These are phyloP conservation scores for Sipha flava DNA, from an alignment of 1,140 invertebrate genomes.

Conservation along the genomic window DNA sequence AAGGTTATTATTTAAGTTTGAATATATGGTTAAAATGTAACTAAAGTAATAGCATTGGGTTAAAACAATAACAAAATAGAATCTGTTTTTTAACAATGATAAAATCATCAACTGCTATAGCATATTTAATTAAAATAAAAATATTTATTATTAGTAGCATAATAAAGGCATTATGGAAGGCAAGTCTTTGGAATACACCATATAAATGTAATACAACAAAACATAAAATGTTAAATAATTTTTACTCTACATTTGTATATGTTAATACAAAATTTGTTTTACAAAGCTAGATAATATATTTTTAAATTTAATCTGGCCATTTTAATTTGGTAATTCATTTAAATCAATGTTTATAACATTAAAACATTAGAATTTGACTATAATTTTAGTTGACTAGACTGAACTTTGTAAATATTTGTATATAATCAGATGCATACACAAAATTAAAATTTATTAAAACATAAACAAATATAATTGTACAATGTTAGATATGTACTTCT, in stretches of 20 bases:
- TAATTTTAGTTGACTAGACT: slow-evolving; percentile 13
- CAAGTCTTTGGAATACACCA: not conserved
- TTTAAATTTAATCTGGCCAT: not conserved
- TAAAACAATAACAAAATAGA: not conserved
- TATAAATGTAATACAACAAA: not conserved
- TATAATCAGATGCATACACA: not conserved
- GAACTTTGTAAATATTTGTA: not conserved
- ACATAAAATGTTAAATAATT: not conserved
- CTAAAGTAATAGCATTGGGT: not conserved
- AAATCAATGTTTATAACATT: not conserved
- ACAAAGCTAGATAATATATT: not conserved
- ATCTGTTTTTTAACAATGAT: not conserved
- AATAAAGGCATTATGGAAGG: not conserved
- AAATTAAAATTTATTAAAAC: not conserved
- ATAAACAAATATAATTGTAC: not conserved
- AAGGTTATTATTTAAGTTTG: not conserved
- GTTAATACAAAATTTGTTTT: not conserved
- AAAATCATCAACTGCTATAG: not conserved
- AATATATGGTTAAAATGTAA: not conserved
- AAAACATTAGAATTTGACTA: slow-evolving; percentile 4
- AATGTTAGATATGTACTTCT: no score
- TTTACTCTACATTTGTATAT: not conserved
- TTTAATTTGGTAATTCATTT: not conserved
- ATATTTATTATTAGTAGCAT: slow-evolving; percentile 2
- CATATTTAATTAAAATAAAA: not conserved